These are phyloP conservation scores for Pycnonotus jocosus DNA, from an alignment of 2,113 vertebrate species.

Conservation along the genomic window DNA sequence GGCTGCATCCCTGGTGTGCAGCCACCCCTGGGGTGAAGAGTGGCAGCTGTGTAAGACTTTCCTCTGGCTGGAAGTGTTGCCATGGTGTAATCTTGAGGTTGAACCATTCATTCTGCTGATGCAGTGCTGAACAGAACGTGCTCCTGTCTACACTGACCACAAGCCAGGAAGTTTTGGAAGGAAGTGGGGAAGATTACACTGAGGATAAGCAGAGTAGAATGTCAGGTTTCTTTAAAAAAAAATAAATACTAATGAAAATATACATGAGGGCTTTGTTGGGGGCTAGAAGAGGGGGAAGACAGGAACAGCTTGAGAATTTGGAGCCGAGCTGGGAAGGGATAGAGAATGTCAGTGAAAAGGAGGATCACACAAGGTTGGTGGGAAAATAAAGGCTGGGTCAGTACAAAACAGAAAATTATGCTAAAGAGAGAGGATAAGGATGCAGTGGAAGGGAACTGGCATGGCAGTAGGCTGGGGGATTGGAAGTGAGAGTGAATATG, in stretches of 20 bases:
- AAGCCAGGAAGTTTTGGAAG: conserved; percentile 40
- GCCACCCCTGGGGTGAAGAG: background rate
- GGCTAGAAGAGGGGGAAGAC: background rate
- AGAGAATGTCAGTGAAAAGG: background rate
- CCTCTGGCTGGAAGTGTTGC: background rate
- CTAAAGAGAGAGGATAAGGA: background rate
- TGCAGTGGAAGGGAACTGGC: background rate
- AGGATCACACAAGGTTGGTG: background rate
- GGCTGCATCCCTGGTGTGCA: background rate
- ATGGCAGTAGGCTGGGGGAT: background rate
- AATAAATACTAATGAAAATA: background rate
- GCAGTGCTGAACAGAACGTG: background rate
- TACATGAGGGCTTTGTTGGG: background rate
- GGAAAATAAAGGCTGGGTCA: background rate
- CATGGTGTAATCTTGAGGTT: background rate
- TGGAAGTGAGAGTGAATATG: background rate
- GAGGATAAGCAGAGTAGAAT: background rate
- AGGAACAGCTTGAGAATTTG: background rate
- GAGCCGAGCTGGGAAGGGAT: rapidly evolving
- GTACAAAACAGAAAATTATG: background rate
- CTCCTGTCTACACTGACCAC: conserved; percentile 21
- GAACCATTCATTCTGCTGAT: conserved; percentile 21
- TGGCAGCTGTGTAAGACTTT: background rate
- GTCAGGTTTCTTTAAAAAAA: background rate
- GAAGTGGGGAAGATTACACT: conserved; percentile 6